Evolutionary conservation across 92 coral and sea anemone species (phyloP).

Genomic region (Muricea muricata): DNA sequence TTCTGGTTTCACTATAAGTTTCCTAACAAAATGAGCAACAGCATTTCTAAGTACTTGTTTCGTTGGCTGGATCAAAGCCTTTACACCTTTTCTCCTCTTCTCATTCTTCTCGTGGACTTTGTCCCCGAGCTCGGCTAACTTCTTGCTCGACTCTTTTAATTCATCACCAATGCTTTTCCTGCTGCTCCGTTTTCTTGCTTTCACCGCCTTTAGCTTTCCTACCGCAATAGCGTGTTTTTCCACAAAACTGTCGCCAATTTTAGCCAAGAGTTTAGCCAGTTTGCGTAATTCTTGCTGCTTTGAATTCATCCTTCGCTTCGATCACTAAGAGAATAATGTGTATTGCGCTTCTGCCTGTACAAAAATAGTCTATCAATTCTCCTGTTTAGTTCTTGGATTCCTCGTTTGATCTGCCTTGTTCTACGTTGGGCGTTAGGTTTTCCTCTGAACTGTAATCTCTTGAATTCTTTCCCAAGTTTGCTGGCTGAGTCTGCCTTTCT

Average conservation of each 20-base stretch:
- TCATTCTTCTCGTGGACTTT: not conserved
- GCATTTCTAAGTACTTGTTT: not conserved
- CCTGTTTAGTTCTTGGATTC: no score
- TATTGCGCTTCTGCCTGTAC: no score
- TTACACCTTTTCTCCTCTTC: not conserved
- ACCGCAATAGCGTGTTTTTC: slow-evolving; percentile 8
- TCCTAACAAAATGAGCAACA: not conserved
- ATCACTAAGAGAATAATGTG: no score
- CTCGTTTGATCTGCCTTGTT: no score
- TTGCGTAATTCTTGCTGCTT: not conserved
- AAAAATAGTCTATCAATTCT: no score
- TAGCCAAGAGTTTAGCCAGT: slow-evolving; percentile 7
- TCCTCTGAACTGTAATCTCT: no score
- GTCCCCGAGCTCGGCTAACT: not conserved
- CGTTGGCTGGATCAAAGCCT: not conserved
- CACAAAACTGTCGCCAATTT: slow-evolving; percentile 24
- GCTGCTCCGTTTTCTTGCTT: not conserved
- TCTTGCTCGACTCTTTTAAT: not conserved
- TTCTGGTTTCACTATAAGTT: not conserved
- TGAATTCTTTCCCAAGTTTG: no score
- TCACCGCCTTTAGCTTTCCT: slow-evolving; percentile 16
- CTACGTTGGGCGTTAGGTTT: no score
- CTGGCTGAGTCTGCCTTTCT: no score
- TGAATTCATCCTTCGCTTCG: no score
- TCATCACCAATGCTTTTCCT: slow-evolving; percentile 2